Percentiles rank a stretch among this genome's conserved stretches.
Evolutionary conservation across 2,888 invertebrate species (phyloP).

Genomic region (Tolmerus cingulatus): DNA sequence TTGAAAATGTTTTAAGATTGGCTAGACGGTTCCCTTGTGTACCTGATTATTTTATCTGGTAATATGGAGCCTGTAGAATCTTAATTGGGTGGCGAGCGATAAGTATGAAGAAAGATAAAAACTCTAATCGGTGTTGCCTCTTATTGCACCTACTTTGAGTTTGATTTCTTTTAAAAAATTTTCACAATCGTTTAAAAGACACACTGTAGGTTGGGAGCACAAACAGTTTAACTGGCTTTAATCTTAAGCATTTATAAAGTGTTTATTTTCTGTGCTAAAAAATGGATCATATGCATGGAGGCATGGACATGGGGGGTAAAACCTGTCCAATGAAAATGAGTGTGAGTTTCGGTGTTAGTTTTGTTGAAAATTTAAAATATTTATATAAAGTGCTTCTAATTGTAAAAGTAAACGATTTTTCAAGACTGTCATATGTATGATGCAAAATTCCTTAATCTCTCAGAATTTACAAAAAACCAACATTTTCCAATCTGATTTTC

Average conservation of each 20-base stretch:
- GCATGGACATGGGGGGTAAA: not conserved
- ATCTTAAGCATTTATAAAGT: not conserved
- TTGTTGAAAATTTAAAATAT: not conserved
- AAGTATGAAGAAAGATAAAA: not conserved
- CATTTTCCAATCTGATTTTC: no score
- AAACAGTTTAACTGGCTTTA: not conserved
- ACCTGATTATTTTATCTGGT: not conserved
- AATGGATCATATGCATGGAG: conserved; percentile 52
- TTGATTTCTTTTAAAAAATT: not conserved
- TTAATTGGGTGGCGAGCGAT: not conserved
- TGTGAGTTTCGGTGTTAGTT: conserved; percentile 54
- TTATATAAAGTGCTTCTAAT: not conserved
- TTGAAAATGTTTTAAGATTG: not conserved
- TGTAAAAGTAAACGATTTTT: not conserved
- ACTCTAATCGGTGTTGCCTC: not conserved
- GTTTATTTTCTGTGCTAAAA: not conserved
- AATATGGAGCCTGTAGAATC: not conserved
- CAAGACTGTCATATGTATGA: not conserved
- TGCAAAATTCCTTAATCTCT: not conserved
- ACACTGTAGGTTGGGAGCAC: not conserved
- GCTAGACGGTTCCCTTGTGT: not conserved
- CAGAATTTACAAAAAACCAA: no score
- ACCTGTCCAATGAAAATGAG: conserved; percentile 61
- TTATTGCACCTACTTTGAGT: not conserved
- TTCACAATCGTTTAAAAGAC: not conserved